Base-by-base conservation (phyloP, 2,888 invertebrate genomes). In the Sabatieria punctata region DNA sequence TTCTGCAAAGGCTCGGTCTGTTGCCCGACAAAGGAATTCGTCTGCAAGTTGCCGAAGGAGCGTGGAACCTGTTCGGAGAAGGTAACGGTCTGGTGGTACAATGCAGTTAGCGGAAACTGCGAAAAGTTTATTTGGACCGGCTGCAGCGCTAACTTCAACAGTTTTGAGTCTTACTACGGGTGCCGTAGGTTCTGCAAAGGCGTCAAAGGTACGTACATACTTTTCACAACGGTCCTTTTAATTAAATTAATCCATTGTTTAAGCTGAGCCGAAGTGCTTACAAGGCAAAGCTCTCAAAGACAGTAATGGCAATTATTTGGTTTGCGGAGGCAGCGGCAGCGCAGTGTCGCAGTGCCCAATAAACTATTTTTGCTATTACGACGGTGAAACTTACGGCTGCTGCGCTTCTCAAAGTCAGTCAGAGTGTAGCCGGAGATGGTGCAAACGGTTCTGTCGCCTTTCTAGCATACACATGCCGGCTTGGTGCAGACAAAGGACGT, bases 81-180 rank as follows among this genome's bases (percentile, higher is more conserved):
- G 50, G 57, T 55, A 37, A 61, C 58, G 47, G 55, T 63, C 11
- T 63, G 63, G 63, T 63, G 61, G 61, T 64, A 59, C 55, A 64
- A 63, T 48, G 62, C 63, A 18, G 60, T 58, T 46, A 60, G 63
- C 22, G 63, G 63, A 41, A 63, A 60, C 52, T 63, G 63, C 52
- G 62, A 63, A 42, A 59, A 61, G 50, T 63, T 63, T 55, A 60
- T 58, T 52, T 63, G 61, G 47, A 59, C 59, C 1, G 63, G 59
- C 22, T 59, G 59, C 46, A 56, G 57, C 51, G 61, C 60, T 43
- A 63, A 63, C 44, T 55, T 59, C 27, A 63, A 62, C 52, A 61
- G 63, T 53, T 61, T 62, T 49, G 61, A 60, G 44, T 55, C 59
- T 6, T 61, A 61, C 51, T 59, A 60, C 45, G 60, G 60, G 46